These are phyloP conservation scores for Hoplostethus atlanticus DNA, from an alignment of 2,797 vertebrate species.

Conservation along the genomic window DNA sequence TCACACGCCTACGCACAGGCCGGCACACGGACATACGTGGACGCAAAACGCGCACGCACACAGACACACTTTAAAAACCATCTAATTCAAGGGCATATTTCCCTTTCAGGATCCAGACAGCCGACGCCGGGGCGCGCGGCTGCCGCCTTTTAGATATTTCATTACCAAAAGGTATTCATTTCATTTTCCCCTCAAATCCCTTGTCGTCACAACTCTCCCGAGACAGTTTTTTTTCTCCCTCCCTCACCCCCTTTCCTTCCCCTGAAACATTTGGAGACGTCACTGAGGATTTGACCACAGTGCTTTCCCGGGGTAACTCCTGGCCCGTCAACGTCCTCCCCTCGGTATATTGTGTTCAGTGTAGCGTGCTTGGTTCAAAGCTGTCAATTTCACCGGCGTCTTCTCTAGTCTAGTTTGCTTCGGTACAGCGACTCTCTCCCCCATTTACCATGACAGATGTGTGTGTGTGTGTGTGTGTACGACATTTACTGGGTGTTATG, in stretches of 20 bases:
- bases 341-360: conserved; percentile 78
- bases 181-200: conserved; percentile 78
- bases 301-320: conserved; percentile 66
- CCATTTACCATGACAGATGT: conserved; percentile 69
- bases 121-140: too few species aligned
- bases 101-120: conserved; percentile 78
- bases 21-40: background rate
- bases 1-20: conserved; percentile 30
- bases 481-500: conserved; percentile 57
- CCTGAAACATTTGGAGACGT: conserved; percentile 64
- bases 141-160: conserved; percentile 84
- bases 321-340: conserved; percentile 63
- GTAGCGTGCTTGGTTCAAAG: conserved; percentile 77
- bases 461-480: conserved; percentile 14
- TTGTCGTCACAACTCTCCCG: conserved; percentile 72
- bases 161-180: conserved; percentile 84
- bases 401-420: conserved; percentile 75
- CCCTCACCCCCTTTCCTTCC: conserved; percentile 27
- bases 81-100: conserved; percentile 84
- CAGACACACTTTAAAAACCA: conserved; percentile 49
- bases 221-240: conserved; percentile 54
- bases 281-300: conserved; percentile 66
- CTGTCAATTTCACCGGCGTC: conserved; percentile 71
- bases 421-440: conserved; percentile 61
- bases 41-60: conserved; percentile 7